Evolutionary conservation across 2,888 invertebrate genomes (phyloP).

Genomic region (Drosophila mulleri): DNA sequence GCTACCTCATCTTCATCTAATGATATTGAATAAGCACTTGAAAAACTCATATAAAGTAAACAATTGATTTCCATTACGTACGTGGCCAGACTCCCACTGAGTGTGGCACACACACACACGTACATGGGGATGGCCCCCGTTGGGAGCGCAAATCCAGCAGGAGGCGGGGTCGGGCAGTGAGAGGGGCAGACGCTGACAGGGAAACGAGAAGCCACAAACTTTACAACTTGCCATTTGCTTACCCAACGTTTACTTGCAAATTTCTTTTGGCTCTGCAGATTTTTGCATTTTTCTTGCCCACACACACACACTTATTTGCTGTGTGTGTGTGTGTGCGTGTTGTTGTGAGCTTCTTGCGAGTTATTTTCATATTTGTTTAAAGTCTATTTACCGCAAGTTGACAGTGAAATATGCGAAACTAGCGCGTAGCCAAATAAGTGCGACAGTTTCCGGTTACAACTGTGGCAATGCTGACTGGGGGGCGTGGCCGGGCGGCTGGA

Average conservation of each 20-base stretch:
- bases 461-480: constrained; percentile 67
- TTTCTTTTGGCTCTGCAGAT: constrained; percentile 64
- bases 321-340: constrained; percentile 8
- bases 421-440: constrained; percentile 80
- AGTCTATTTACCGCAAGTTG: constrained; percentile 80
- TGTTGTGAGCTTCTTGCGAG: constrained; percentile 61
- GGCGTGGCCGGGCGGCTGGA: not conserved
- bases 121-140: constrained; percentile 5
- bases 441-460: constrained; percentile 80
- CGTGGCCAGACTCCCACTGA: constrained; percentile 50
- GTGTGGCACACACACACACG: constrained; percentile 12
- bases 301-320: constrained; percentile 30
- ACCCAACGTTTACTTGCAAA: constrained; percentile 74
- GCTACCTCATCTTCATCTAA: constrained; percentile 68
- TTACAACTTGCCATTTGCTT: constrained; percentile 77
- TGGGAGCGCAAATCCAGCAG: constrained; percentile 24
- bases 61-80: constrained; percentile 77
- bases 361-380: constrained; percentile 80
- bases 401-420: constrained; percentile 80
- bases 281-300: constrained; percentile 67
- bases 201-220: constrained; percentile 56
- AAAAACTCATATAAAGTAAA: constrained; percentile 79
- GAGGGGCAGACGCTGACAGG: constrained; percentile 43
- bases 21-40: constrained; percentile 80
- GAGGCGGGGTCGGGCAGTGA: not conserved